Evolutionary conservation across 2,888 invertebrate genomes (phyloP).

Genomic region (Patella ulyssiponensis): DNA sequence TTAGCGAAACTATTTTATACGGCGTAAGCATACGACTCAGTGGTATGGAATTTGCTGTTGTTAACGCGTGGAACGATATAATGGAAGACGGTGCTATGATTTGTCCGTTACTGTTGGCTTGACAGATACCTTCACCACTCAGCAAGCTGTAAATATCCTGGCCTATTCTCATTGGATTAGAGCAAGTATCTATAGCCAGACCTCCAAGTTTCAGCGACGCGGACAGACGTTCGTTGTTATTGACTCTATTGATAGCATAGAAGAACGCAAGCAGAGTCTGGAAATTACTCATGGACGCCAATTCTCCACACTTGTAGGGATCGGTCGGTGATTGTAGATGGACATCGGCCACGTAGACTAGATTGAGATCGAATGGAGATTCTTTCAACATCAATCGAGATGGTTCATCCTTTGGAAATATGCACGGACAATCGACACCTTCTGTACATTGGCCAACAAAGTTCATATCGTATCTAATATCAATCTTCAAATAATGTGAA

Average conservation of each 20-base stretch:
- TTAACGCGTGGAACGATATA: conserved; percentile 66
- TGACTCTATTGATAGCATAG: conserved; percentile 71
- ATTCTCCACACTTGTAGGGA: conserved; percentile 69
- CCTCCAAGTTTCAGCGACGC: conserved; percentile 65
- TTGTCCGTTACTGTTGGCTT: conserved; percentile 47
- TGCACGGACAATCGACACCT: conserved; percentile 47
- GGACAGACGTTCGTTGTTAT: conserved; percentile 57
- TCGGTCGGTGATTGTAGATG: conserved; percentile 64
- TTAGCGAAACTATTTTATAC: conserved; percentile 62
- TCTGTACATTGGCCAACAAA: conserved; percentile 52
- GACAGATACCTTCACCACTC: conserved; percentile 68
- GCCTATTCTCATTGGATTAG: conserved; percentile 62
- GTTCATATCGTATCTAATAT: conserved; percentile 49
- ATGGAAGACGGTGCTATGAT: conserved; percentile 60
- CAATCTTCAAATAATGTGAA: conserved; percentile 63
- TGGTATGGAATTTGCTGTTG: conserved; percentile 58
- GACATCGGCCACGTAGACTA: conserved; percentile 72
- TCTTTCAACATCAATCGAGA: conserved; percentile 59
- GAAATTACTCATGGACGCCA: conserved; percentile 64
- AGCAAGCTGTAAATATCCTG: conserved; percentile 70
- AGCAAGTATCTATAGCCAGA: conserved; percentile 70
- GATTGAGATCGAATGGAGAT: conserved; percentile 62
- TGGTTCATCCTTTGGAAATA: conserved; percentile 52
- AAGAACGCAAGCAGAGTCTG: conserved; percentile 72
- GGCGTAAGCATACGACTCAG: conserved; percentile 66